Evolutionary conservation across 2,113 vertebrate genomes (phyloP).

Genomic region (Xerus inauris): DNA sequence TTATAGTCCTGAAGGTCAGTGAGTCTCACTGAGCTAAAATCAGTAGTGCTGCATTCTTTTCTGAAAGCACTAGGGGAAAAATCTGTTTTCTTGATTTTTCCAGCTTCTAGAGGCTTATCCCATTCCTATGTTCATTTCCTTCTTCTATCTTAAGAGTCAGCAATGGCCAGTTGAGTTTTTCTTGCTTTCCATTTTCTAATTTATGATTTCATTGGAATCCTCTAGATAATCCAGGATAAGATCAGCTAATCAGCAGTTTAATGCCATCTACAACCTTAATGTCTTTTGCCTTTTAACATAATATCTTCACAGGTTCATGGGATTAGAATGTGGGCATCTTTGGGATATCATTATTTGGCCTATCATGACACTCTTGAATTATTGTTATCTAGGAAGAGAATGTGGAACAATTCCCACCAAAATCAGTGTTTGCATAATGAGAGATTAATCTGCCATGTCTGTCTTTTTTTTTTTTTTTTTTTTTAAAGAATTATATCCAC

Average conservation of each 20-base stretch:
- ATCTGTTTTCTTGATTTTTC: not conserved
- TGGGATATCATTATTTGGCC: not conserved
- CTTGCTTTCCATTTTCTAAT: not conserved
- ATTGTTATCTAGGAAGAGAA: not conserved
- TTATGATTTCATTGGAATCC: not conserved
- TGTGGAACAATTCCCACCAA: not conserved
- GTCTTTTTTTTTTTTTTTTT: constrained; percentile 4
- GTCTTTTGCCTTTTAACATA: not conserved
- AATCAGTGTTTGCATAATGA: not conserved
- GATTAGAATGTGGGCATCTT: not conserved
- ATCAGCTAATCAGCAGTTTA: not conserved
- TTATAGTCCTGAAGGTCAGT: not conserved
- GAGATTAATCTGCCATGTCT: not conserved
- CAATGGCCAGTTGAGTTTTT: not conserved
- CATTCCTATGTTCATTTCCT: not conserved
- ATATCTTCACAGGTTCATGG: not conserved
- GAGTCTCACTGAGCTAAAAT: not conserved
- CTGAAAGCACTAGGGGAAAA: not conserved
- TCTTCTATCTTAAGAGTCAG: not conserved
- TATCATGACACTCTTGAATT: not conserved
- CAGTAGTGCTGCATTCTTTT: not conserved
- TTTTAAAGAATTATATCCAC: not conserved
- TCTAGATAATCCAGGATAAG: not conserved
- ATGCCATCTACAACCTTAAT: not conserved
- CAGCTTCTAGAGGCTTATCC: not conserved